Conservation (phyloP, 2,888 invertebrate species). For the Rotaria macrura region DNA sequence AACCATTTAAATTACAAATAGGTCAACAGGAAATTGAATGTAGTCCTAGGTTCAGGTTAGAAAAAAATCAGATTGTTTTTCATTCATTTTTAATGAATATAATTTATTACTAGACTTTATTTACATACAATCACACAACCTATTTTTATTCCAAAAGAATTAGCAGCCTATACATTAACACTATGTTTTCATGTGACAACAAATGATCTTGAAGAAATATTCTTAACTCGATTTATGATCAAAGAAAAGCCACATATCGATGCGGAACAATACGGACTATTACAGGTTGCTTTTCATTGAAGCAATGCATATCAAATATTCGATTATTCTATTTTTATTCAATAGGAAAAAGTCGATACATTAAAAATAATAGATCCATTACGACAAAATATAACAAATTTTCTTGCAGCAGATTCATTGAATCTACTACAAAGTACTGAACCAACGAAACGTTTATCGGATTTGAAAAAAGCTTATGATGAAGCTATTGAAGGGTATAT, state of each 20-base stretch:
- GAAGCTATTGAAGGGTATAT: conserved; percentile 46
- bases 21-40: conserved; percentile 50
- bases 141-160: conserved; percentile 40
- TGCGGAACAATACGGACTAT: conserved; percentile 43
- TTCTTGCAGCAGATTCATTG: conserved; percentile 27
- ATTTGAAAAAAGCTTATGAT: conserved; percentile 48
- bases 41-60: conserved; percentile 44
- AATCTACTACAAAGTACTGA: conserved; percentile 31
- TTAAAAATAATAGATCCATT: conserved; percentile 33
- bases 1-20: conserved; percentile 39
- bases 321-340: background rate
- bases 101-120: conserved; percentile 37
- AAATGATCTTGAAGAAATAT: conserved; percentile 43
- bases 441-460: conserved; percentile 44
- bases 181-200: conserved; percentile 44
- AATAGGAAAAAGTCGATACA: conserved; percentile 41
- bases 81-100: background rate
- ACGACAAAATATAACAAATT: conserved; percentile 33
- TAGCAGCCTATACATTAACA: conserved; percentile 44
- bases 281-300: conserved; percentile 38
- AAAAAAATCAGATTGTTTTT: background rate
- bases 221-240: conserved; percentile 45
- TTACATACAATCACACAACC: conserved; percentile 46
- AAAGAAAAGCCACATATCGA: conserved; percentile 48
- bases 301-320: background rate